Evolutionary conservation across 2,888 invertebrate genomes (phyloP).

Genomic region (Agonum fuliginosum): DNA sequence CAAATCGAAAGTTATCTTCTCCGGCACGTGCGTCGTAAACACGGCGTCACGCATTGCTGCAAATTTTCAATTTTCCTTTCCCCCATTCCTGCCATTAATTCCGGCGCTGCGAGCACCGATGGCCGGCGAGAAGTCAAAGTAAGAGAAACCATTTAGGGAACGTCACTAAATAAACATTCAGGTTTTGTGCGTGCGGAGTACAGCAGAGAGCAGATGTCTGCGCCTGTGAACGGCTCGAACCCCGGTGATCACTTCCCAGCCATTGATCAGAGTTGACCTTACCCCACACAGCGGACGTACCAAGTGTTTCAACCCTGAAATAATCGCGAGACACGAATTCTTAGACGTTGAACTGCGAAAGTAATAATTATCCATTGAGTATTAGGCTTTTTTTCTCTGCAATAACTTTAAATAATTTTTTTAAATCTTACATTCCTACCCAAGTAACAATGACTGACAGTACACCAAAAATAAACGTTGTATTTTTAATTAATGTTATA

Average conservation of each 20-base stretch:
- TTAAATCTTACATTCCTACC: too few relatives aligned
- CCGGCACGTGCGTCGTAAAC: constrained; percentile 31
- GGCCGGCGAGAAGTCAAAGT: constrained; percentile 54
- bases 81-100: constrained; percentile 43
- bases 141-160: constrained; percentile 58
- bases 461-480: too few relatives aligned
- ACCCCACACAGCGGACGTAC: background rate
- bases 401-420: too few relatives aligned
- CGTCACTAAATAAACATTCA: constrained; percentile 58
- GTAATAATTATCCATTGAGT: too few relatives aligned
- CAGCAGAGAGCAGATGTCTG: background rate
- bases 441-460: too few relatives aligned
- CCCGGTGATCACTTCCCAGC: constrained; percentile 47
- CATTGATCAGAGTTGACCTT: constrained; percentile 51
- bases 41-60: constrained; percentile 42
- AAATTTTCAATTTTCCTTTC: constrained; percentile 55
- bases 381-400: too few relatives aligned
- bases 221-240: constrained; percentile 31
- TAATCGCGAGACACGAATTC: too few relatives aligned
- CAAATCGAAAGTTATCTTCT: background rate
- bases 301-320: too few relatives aligned
- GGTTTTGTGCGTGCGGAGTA: constrained; percentile 33
- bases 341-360: too few relatives aligned
- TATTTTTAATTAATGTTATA: too few relatives aligned
- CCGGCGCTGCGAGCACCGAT: constrained; percentile 38